phyloP scores from a whole-genome alignment of 2,797 vertebrate species.

The Taeniopygia guttata region DNA sequence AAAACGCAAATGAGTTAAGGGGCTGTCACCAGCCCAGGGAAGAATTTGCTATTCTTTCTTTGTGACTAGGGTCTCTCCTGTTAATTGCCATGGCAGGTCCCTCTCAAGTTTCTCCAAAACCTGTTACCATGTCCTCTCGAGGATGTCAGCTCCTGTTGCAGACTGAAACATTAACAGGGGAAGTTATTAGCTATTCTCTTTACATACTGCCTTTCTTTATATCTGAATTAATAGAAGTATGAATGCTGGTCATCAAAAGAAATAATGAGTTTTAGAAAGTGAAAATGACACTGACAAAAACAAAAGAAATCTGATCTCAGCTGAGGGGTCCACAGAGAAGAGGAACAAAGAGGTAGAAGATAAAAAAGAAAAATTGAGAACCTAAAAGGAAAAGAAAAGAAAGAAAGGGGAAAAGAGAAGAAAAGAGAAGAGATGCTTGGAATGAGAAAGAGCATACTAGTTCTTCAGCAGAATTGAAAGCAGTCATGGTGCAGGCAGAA shows the following conservation, averaged over 20 bases:
- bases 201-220: slow-evolving; percentile 53
- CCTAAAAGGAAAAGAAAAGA: background rate
- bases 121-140: slow-evolving; percentile 23
- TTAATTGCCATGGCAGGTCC: slow-evolving; percentile 15
- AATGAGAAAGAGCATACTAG: background rate
- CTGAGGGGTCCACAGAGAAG: slow-evolving; percentile 54
- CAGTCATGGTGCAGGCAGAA: background rate
- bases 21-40: background rate
- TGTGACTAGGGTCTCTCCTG: background rate
- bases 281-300: slow-evolving; percentile 69
- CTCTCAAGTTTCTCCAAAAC: slow-evolving; percentile 30
- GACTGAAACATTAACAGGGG: slow-evolving; percentile 23
- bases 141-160: slow-evolving; percentile 6
- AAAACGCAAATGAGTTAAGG: slow-evolving; percentile 39
- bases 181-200: slow-evolving; percentile 62
- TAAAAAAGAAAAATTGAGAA: slow-evolving; percentile 16
- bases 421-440: background rate
- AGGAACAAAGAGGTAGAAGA: slow-evolving; percentile 48
- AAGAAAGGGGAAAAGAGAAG: background rate
- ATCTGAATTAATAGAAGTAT: slow-evolving; percentile 67
- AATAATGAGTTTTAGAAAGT: slow-evolving; percentile 67
- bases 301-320: slow-evolving; percentile 64
- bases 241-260: slow-evolving; percentile 67
- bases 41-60: slow-evolving; percentile 17
- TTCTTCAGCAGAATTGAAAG: background rate